phyloP scores from a whole-genome alignment of 2,888 invertebrate genomes.

The Drosophila mimica region DNA sequence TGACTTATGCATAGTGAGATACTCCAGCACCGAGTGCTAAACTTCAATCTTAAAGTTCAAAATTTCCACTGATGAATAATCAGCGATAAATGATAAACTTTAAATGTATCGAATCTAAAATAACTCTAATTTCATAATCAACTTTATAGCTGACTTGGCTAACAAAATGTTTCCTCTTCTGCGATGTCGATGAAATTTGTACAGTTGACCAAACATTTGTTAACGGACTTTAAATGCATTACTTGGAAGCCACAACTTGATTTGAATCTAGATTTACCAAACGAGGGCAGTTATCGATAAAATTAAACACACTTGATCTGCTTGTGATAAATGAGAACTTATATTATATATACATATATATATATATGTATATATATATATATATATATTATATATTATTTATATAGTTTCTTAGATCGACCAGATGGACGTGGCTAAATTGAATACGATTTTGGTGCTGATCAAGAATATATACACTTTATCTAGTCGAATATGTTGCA shows the following conservation, averaged over 20 bases:
- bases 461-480: neutral
- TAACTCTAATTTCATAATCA: neutral
- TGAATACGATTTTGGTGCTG: neutral
- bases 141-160: too few relatives aligned
- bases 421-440: too few relatives aligned
- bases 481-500: neutral
- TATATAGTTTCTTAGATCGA: neutral
- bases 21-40: neutral
- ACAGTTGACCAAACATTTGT: neutral
- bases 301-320: neutral
- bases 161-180: neutral
- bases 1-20: constrained; percentile 15
- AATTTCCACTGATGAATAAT: neutral
- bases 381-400: too few relatives aligned
- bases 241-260: too few relatives aligned
- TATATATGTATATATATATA: too few relatives aligned
- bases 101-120: neutral
- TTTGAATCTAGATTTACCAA: too few relatives aligned
- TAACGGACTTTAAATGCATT: neutral
- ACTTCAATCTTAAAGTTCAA: neutral
- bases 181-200: neutral
- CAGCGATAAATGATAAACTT: neutral
- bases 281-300: neutral
- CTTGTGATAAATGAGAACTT: neutral
- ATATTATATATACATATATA: too few relatives aligned